Conservation (phyloP, 2,888 invertebrate genomes). For the Leptodirus hochenwartii region DNA sequence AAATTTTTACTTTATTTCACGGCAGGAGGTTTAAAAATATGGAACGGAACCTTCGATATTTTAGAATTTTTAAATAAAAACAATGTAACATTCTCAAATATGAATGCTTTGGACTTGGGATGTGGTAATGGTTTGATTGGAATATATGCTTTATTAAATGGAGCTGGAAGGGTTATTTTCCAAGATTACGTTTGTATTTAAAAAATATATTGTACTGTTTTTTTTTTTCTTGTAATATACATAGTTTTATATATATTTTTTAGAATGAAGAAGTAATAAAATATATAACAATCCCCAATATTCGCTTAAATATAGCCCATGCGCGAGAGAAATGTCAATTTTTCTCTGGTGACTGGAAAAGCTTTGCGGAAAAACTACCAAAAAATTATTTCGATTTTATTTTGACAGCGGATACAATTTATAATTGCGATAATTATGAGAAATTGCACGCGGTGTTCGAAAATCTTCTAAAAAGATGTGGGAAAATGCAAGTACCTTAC, state of each 20-base stretch:
- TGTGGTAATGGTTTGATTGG: slow-evolving; percentile 86
- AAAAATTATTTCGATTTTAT: slow-evolving; percentile 58
- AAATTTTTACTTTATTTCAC: background rate
- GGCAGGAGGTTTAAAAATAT: slow-evolving; percentile 81
- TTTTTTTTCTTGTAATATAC: background rate
- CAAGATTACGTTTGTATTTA: slow-evolving; percentile 68
- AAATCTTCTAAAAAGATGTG: slow-evolving; percentile 38
- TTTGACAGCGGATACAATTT: slow-evolving; percentile 86
- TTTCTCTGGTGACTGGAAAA: slow-evolving; percentile 48
- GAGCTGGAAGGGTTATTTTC: slow-evolving; percentile 58
- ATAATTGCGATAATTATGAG: slow-evolving; percentile 59
- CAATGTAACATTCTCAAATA: slow-evolving; percentile 28
- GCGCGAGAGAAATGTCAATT: slow-evolving; percentile 30
- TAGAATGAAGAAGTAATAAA: slow-evolving; percentile 76
- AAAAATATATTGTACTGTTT: slow-evolving; percentile 5
- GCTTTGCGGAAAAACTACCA: slow-evolving; percentile 26
- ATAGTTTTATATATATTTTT: slow-evolving; percentile 19
- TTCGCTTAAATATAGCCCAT: slow-evolving; percentile 40
- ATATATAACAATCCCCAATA: slow-evolving; percentile 66
- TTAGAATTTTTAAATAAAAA: slow-evolving; percentile 39
- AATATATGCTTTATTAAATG: slow-evolving; percentile 50
- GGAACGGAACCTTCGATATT: slow-evolving; percentile 86
- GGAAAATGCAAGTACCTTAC: slow-evolving; percentile 37
- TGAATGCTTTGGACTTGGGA: slow-evolving; percentile 67
- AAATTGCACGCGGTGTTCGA: slow-evolving; percentile 56